Base-by-base conservation (phyloP, 2,888 invertebrate species). In the Synanthedon andrenaeformis region DNA sequence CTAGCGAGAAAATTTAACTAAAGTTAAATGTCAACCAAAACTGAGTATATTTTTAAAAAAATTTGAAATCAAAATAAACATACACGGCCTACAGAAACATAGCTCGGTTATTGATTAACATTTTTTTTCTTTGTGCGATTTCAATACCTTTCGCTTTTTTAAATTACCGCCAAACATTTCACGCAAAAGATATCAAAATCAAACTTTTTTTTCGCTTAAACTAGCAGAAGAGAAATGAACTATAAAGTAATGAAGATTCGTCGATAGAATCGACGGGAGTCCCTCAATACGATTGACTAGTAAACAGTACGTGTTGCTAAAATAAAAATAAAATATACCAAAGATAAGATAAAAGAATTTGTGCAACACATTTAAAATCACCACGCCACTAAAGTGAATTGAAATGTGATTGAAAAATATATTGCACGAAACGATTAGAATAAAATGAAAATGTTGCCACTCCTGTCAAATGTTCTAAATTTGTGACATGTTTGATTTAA, bases 281-380 rank as follows among this genome's bases (percentile, higher is more conserved):
- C 67, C 70, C 67, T 72, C 77, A 78, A 78, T 73, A 76, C 77
- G 69, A 71, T 75, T 82, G 83, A 82, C 82, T 83, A 83, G 83
- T 75, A 67, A 71, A 62, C 59, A 66, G 62, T 57, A 55, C 49
- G 69, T 54, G 56, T 54, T 55, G 53, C 54, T 56, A 56, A 61
- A 53, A 35, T 35, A 35, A 35, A 35, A 35, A 35, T 35, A 56
- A 35, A 53, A 45, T 53, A 35, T 53, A 50, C 23, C 23, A 55
- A 53, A 52, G 35, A 35, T 10, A 53, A 52, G 50, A 53, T 52
- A 55, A 55, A 51, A 53, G 51, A 51, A 56, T 62, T 62, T 61
- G 67, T 67, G 72, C 69, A 67, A 66, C 63, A 60, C 53, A 52
- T 56, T 59, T 55, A 48, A 50, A 55, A 57, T 61, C 59, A 51